Evolutionary conservation across 2,888 invertebrate genomes (phyloP), one percentile per base, ranked within the genome.

Genomic region (Trichopria drosophilae): DNA sequence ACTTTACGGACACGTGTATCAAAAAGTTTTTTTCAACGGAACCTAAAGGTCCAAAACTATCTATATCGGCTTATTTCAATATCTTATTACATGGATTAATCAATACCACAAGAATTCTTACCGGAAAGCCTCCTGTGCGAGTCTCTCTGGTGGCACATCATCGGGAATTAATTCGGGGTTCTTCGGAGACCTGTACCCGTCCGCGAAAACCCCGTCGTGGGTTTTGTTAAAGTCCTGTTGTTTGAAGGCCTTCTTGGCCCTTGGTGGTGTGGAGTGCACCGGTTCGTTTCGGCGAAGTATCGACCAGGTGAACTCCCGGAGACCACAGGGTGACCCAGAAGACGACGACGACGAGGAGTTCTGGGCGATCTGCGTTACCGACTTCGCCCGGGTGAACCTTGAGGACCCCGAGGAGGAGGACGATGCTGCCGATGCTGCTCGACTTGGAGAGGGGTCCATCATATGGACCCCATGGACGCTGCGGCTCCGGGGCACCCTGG

Each of bases 81-180:
- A 22, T n/a, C n/a, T n/a, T n/a, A n/a, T n/a, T n/a, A n/a, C n/a
- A n/a, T n/a, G n/a, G n/a, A n/a, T n/a, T n/a, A n/a, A n/a, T n/a
- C n/a, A n/a, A n/a, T n/a, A n/a, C n/a, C n/a, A n/a, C n/a, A n/a
- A n/a, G n/a, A n/a, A n/a, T n/a, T n/a, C 26, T 36, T 43, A 72
- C 74, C 73, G 78, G 62, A 82, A 85, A 2, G 85, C 84, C 72
- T 86, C 85, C 65, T 84, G 82, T 1, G 84, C 81, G 18, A 86
- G 71, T 69, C 84, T 85, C 54, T 84, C 83, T 2, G 84, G 82
- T 60, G 81, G 78, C 18, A 81, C 71, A 56, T 81, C 80, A 40
- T 81, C 79, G 3, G 76, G 74, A 31, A 75, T 64, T 5, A 71
- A 49, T 50, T 73, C 75, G 24, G 59, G 62, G 44, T 74, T 70